Evolutionary conservation across 2,797 vertebrate species (phyloP).

Genomic region (Muscicapa comitata): DNA sequence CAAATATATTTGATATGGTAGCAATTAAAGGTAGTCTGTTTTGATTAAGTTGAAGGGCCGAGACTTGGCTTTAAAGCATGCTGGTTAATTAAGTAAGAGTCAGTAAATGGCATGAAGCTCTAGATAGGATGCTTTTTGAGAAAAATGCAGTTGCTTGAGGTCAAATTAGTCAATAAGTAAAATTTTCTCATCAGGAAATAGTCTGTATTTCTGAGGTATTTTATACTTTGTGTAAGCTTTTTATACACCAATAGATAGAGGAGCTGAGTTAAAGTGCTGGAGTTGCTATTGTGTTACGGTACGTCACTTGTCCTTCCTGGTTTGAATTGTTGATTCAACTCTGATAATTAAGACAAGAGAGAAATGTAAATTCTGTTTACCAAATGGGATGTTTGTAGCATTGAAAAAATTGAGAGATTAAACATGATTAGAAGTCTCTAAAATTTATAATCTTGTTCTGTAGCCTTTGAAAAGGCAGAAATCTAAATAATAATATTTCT

Average conservation of each 20-base stretch:
- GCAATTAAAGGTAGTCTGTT: conserved; percentile 38
- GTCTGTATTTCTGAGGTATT: not conserved
- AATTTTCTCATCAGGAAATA: conserved; percentile 31
- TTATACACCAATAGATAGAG: conserved; percentile 17
- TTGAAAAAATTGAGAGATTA: conserved; percentile 28
- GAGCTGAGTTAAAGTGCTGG: conserved; percentile 21
- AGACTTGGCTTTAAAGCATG: conserved; percentile 39
- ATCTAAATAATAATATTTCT: conserved; percentile 30
- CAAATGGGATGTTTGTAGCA: conserved; percentile 18
- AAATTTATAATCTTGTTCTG: conserved; percentile 16
- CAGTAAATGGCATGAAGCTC: conserved; percentile 3
- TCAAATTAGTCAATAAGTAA: conserved; percentile 41
- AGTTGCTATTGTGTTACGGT: not conserved
- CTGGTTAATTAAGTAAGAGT: conserved; percentile 54
- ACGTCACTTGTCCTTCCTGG: not conserved
- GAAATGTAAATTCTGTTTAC: conserved; percentile 44
- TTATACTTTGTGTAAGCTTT: conserved; percentile 29
- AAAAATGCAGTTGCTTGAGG: conserved; percentile 11
- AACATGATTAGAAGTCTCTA: conserved; percentile 26
- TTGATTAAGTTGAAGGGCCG: not conserved
- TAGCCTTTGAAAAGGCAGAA: conserved; percentile 45
- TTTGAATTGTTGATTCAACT: conserved; percentile 45
- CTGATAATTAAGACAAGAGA: conserved; percentile 25
- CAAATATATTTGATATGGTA: conserved; percentile 2
- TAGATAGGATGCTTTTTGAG: not conserved